Conservation (phyloP, 2,888 invertebrate genomes). For the Polylopha cassiicola region DNA sequence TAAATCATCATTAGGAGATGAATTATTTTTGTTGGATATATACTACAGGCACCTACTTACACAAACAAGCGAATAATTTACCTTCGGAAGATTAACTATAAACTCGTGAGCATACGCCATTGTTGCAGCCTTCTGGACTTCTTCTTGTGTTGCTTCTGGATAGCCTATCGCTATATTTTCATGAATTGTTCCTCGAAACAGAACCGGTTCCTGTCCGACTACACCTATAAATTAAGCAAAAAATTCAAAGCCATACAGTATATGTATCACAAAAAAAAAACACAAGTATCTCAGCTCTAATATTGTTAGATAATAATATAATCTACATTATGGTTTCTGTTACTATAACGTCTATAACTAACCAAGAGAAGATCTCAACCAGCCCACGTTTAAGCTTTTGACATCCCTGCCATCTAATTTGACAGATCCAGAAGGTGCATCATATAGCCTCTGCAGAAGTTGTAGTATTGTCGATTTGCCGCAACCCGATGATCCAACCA, state of each 20-base stretch:
- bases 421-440: slow-evolving; percentile 77
- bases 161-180: slow-evolving; percentile 84
- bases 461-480: slow-evolving; percentile 90
- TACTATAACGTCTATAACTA: slow-evolving; percentile 19
- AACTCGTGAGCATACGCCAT: slow-evolving; percentile 88
- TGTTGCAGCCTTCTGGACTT: slow-evolving; percentile 83
- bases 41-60: too few relatives aligned
- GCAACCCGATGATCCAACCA: slow-evolving; percentile 86
- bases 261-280: too few relatives aligned
- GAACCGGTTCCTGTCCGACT: slow-evolving; percentile 91
- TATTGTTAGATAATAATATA: slow-evolving; percentile 1
- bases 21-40: too few relatives aligned
- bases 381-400: slow-evolving; percentile 82
- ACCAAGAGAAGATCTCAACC: slow-evolving; percentile 86
- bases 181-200: slow-evolving; percentile 88
- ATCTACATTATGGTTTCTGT: slow-evolving; percentile 1
- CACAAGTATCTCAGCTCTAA: too few relatives aligned
- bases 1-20: too few relatives aligned
- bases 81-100: slow-evolving; percentile 82
- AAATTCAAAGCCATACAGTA: not conserved
- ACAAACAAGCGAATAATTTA: too few relatives aligned
- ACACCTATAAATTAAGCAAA: slow-evolving; percentile 69
- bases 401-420: slow-evolving; percentile 82
- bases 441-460: slow-evolving; percentile 84
- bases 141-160: slow-evolving; percentile 79